Base-by-base conservation (phyloP, 2,113 vertebrate genomes). In the Oncorhynchus tshawytscha region DNA sequence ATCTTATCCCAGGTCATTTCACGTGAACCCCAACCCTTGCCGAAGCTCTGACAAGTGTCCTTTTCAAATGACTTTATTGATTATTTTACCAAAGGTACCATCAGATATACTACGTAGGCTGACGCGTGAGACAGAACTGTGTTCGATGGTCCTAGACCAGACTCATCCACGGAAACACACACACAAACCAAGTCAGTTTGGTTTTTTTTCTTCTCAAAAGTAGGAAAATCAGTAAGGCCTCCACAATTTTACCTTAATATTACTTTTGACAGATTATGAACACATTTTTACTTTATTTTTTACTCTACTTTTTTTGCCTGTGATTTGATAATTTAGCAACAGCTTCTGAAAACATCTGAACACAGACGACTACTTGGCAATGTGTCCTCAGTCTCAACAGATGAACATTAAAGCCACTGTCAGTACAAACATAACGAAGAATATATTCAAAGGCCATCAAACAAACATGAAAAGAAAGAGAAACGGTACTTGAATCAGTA, bases 191-290 rank as follows among this genome's bases (percentile, higher is more conserved):
- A 90, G 81, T 86, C 75, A 78, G 80, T 78, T 86, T 5, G 69
- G 20, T 85, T 80, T 80, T 39, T 84, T 90, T 89, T 71, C 74
- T 79, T 88, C 84, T 88, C 89, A 80, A 91, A 92, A 91, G 90
- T 92, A 92, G 90, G 91, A 94, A 93, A 93, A 90, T 91, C 74
- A 89, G 89, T 93, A 94, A 92, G 92, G 94, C 93, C 89, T 90
- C 93, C 89, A 91, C 89, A 90, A 90, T 86, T 82, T 91, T 88
- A 91, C 86, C 82, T 91, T 85, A 86, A 90, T 76, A 67, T 82
- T 82, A 78, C 80, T 85, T 84, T 83, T 78, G 85, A 90, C 85
- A 89, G 78, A 75, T 90, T 88, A 88, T 90, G 82, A 92, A 93
- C 90, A 91, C 87, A 92, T 82, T 81, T 73, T 68, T 15, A 74